Base-by-base conservation (phyloP, 2,113 vertebrate species). In the Halcyon senegalensis region DNA sequence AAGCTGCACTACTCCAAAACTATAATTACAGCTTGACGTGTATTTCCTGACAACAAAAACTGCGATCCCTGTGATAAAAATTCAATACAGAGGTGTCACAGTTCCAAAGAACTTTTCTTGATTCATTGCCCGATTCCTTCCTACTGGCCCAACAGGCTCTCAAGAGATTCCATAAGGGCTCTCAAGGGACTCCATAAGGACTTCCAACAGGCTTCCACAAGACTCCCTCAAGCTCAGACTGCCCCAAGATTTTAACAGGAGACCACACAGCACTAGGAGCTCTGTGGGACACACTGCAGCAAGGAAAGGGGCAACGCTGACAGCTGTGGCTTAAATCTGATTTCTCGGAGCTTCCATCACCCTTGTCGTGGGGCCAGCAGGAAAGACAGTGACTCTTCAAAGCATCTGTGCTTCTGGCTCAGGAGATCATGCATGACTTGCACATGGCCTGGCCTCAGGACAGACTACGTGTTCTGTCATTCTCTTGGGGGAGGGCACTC, bases 211-310 rank as follows among this genome's bases (percentile, higher is more conserved):
- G 8, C 10, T 84, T 46, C 48, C 53, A 72, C 35, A 63, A 31
- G 20, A 56, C 3, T 62, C 46, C 21, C 25, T 13, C 50, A 31
- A 70, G 59, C 5, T 63, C 73, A 46, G 55, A 41, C 10, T 15
- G 9, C 7, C 31, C n/a, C 46, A 63, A 51, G 53, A 37, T 9
- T 73, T 53, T 24, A 69, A 33, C 9, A 56, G 39, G 51, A 79
- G 9, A 59, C 12, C 21, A 46, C 1, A 0, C 6, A 46, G 9
- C 44, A 23, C 25, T 2, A 33, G 28, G 17, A 86, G 16, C 39
- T 27, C 2, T 0, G 25, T 37, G 51, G 16, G 23, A 69, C 23
- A 6, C 4, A 16, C 33, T 62, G 17, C 2, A 5, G 7, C 43
- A 82, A 68, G 41, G 33, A 86, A 23, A 66, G 24, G 31, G 59